Evolutionary conservation across 2,113 vertebrate genomes (phyloP).

Genomic region (Cyrtonyx montezumae): DNA sequence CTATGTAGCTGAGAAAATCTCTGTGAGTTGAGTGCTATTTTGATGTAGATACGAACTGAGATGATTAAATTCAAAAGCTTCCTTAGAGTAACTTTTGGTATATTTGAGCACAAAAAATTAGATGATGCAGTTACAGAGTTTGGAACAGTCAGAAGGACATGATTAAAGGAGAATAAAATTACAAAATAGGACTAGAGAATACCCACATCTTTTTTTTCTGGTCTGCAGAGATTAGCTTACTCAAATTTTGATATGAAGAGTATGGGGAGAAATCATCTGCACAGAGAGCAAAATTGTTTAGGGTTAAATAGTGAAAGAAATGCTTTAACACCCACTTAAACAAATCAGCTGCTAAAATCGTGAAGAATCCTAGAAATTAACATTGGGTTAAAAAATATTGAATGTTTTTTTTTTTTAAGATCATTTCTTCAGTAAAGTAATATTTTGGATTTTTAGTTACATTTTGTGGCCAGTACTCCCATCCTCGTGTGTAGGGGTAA

Average conservation of each 20-base stretch:
- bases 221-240: not conserved
- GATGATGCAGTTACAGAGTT: not conserved
- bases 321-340: not conserved
- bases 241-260: not conserved
- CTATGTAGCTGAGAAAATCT: slow-evolving; percentile 83
- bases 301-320: not conserved
- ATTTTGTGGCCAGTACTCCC: not conserved
- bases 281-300: not conserved
- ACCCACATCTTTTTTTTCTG: not conserved
- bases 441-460: not conserved
- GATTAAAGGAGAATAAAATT: not conserved
- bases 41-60: not conserved
- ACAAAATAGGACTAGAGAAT: not conserved
- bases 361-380: not conserved
- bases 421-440: not conserved
- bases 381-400: not conserved
- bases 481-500: not conserved
- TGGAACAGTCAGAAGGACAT: not conserved
- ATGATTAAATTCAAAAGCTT: not conserved
- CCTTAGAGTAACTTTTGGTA: not conserved
- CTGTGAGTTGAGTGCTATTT: slow-evolving; percentile 79
- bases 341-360: not conserved
- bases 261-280: not conserved
- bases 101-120: not conserved
- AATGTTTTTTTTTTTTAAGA: not conserved